These are phyloP conservation scores for Noctua janthina DNA, from an alignment of 2,888 invertebrate genomes.

Conservation along the genomic window DNA sequence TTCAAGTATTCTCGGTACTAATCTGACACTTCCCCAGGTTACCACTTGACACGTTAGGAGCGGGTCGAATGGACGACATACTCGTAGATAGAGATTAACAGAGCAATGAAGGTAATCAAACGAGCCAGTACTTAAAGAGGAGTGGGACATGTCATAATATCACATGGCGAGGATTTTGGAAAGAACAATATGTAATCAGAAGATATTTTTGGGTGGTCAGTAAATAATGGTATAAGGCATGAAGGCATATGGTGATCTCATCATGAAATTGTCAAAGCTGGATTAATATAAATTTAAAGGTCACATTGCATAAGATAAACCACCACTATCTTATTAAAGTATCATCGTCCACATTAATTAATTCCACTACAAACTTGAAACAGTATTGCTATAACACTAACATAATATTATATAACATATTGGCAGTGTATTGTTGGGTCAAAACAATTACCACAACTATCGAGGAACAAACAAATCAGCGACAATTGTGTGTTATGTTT, in stretches of 20 bases:
- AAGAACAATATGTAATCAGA: neutral
- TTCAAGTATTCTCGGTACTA: slow-evolving; percentile 26
- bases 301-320: neutral
- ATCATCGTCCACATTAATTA: neutral
- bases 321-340: neutral
- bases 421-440: slow-evolving; percentile 55
- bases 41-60: slow-evolving; percentile 22
- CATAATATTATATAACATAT: slow-evolving; percentile 39
- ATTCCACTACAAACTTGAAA: slow-evolving; percentile 6
- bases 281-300: neutral
- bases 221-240: neutral
- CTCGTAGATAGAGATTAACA: slow-evolving; percentile 11
- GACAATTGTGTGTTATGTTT: slow-evolving; percentile 79
- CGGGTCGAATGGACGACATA: slow-evolving; percentile 10
- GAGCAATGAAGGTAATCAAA: slow-evolving; percentile 14
- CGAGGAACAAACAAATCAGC: slow-evolving; percentile 80
- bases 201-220: neutral
- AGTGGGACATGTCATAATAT: neutral
- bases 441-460: slow-evolving; percentile 69
- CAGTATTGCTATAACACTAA: neutral
- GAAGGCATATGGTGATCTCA: neutral
- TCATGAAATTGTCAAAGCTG: neutral
- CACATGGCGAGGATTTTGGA: neutral
- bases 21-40: slow-evolving; percentile 11
- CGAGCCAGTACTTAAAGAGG: neutral